Evolutionary conservation across 2,888 invertebrate genomes (phyloP).

Genomic region (Drosophila planitibia): DNA sequence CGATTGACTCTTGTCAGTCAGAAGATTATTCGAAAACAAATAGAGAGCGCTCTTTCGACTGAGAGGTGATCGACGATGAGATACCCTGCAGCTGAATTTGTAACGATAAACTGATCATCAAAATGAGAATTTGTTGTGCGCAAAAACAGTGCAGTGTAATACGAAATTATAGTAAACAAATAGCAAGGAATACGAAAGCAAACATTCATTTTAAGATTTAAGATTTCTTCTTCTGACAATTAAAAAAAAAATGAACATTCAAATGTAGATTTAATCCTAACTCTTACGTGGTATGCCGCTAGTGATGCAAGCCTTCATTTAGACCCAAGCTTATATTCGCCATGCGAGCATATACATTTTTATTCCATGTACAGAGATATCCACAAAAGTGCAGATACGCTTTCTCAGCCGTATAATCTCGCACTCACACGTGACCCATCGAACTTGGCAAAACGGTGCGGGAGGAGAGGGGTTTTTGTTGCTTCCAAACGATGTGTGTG

Average conservation of each 20-base stretch:
- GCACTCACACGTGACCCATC: slow-evolving; percentile 26
- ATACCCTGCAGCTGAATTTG: not conserved
- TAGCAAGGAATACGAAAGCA: not conserved
- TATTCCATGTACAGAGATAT: not conserved
- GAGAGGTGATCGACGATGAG: not conserved
- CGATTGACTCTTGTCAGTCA: slow-evolving; percentile 35
- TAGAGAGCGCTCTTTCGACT: not conserved
- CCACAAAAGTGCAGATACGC: slow-evolving; percentile 42
- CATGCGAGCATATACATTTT: not conserved
- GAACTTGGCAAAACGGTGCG: too few species aligned
- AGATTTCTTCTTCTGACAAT: not conserved
- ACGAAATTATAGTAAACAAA: not conserved
- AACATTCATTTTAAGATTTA: not conserved
- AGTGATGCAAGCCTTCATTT: not conserved
- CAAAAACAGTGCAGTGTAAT: not conserved
- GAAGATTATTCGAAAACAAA: slow-evolving; percentile 5
- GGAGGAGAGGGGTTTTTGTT: not conserved
- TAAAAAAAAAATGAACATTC: not conserved
- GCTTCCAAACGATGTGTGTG: not conserved
- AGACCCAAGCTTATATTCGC: not conserved
- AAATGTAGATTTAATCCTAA: not conserved
- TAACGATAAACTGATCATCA: not conserved
- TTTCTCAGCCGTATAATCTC: slow-evolving; percentile 49
- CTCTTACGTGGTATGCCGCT: not conserved
- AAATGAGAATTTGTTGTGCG: not conserved